Evolutionary conservation across 2,888 invertebrate species (phyloP), one percentile per base, ranked within the genome.

Genomic region (Metellina segmentata): DNA sequence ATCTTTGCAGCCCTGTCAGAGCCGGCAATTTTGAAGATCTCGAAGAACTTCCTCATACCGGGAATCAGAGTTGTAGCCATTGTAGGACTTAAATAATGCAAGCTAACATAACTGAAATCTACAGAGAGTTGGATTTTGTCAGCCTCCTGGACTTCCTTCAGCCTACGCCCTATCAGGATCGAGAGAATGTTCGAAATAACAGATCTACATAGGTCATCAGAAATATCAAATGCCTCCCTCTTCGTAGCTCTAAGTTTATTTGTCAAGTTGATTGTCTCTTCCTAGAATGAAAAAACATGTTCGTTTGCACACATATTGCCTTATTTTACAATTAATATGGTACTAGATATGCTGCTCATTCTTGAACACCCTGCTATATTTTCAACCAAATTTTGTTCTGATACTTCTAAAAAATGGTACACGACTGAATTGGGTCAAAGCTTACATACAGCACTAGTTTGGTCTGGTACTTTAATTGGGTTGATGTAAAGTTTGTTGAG

Each of bases 151-250:
- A 48, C 79, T 19, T 74, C 77, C 0, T 61, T 2, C 0, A 91
- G 78, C 16, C 71, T 77, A 8, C 91, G 71, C 5, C 87, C 91
- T 8, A 82, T 82, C 11, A 91, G 52, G 11, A 91, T 74, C 16
- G 91, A 87, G 4, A 87, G 71, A 16, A 91, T 87, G 78, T 82
- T 87, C 13, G 71, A 74, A 0, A 71, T 13, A 7, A 87, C 8
- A 9, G 87, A 87, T 49, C 34, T 19, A 11, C 19, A 49, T 20
- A 91, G 11, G 2, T 52, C 16, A 20, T 72, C 71, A 1, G 72
- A 72, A 16, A 91, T 71, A 5, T 91, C 72, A 0, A 78, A 6
- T 16, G 91, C 82, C 49, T 82, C 19, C 13, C 87, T 83, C 6
- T 69, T 5, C 4, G 16, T 48, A n/a, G 53, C 77, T 11, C 74